Evolutionary conservation across 2,113 vertebrate species (phyloP).

Genomic region (Triplophysa rosa): DNA sequence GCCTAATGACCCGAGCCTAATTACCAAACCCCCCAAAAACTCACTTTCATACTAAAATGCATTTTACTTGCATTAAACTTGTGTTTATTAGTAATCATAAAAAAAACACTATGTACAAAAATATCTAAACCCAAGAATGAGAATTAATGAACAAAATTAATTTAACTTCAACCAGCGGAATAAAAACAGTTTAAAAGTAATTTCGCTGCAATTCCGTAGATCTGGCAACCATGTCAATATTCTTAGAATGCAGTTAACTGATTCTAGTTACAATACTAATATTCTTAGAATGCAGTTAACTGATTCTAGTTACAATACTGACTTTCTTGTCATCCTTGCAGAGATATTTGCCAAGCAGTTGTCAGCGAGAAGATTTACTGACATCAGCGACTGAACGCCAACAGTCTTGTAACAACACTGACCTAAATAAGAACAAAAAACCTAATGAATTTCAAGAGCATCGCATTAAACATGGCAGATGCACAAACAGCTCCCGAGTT

Average conservation of each 20-base stretch:
- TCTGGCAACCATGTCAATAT: too few relatives aligned
- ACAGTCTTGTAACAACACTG: constrained; percentile 22
- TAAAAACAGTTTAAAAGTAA: too few relatives aligned
- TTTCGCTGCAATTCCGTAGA: too few relatives aligned
- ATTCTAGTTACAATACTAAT: not conserved
- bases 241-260: not conserved
- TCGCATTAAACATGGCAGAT: not conserved
- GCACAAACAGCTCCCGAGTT: not conserved
- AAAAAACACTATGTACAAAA: too few relatives aligned
- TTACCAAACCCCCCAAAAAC: too few relatives aligned
- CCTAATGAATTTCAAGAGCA: not conserved
- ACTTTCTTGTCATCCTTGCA: not conserved
- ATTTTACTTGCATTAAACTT: too few relatives aligned
- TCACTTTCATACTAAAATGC: too few relatives aligned
- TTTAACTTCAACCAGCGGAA: too few relatives aligned
- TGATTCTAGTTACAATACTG: not conserved
- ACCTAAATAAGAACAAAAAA: not conserved
- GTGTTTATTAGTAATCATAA: too few relatives aligned
- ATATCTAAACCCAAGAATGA: too few relatives aligned
- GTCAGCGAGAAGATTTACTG: constrained; percentile 30
- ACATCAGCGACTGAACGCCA: constrained; percentile 12
- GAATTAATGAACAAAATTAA: too few relatives aligned
- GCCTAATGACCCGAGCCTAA: too few relatives aligned
- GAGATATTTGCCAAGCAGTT: constrained; percentile 43
- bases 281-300: not conserved